Percentiles rank a stretch among this genome's conserved stretches.
Conservation (phyloP, 2,113 vertebrate species). For the Okapia johnstoni region DNA sequence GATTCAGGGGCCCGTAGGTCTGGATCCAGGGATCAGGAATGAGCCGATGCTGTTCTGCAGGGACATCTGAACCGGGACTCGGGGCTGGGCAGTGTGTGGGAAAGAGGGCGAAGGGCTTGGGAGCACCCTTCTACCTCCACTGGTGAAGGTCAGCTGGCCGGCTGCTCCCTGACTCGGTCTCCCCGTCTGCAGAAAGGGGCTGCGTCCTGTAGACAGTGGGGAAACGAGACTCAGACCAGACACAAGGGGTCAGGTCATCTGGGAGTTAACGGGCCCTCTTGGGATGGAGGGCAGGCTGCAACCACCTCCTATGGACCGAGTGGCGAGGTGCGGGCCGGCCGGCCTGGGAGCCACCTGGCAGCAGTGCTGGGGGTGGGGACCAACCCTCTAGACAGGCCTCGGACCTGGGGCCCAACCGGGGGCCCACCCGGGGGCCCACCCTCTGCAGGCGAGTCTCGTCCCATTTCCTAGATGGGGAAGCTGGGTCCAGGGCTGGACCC, state of each 20-base stretch:
- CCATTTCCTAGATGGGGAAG: neutral
- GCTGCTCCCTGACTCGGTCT: neutral
- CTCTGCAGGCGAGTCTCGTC: neutral
- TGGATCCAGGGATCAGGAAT: neutral
- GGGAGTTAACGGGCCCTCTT: neutral
- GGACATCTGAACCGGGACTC: neutral
- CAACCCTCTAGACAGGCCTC: neutral
- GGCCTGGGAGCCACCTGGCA: rapidly evolving
- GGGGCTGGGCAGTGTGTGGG: neutral
- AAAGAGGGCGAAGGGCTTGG: neutral
- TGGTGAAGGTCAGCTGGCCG: neutral
- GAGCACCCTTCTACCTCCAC: neutral
- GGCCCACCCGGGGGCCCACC: neutral
- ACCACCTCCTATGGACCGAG: neutral
- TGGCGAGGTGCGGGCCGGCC: neutral
- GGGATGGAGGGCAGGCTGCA: neutral
- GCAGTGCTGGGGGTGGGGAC: neutral
- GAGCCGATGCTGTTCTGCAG: neutral
- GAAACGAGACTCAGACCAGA: neutral
- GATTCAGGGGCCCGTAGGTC: neutral
- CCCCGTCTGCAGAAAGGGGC: neutral
- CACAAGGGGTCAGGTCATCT: rapidly evolving
- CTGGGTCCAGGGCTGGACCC: neutral
- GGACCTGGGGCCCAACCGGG: neutral
- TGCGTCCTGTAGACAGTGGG: rapidly evolving